Percentiles rank a stretch among this genome's conserved stretches.
These are phyloP conservation scores for Phyllotis vaccarum DNA, from an alignment of 2,797 vertebrate species.

Conservation along the genomic window DNA sequence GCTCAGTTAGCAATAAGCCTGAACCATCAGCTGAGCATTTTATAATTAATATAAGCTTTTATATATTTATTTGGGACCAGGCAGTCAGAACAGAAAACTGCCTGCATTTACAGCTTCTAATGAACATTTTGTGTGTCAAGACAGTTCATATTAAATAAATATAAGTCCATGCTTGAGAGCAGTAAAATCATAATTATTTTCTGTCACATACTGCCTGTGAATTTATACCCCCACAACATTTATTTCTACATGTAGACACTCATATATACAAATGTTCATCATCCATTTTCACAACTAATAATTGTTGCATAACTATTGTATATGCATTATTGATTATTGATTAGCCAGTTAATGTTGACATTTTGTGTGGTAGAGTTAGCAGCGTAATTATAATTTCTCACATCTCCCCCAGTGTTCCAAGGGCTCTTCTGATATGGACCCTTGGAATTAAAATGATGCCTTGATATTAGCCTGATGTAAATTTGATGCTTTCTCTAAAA, in stretches of 20 bases:
- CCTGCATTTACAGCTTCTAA: background rate
- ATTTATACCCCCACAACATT: background rate
- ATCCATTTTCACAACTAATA: background rate
- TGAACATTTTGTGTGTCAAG: background rate
- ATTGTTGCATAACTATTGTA: background rate
- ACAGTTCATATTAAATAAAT: background rate
- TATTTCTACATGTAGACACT: background rate
- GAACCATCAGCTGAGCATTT: too few species aligned
- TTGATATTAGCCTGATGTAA: background rate
- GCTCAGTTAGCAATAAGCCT: too few species aligned
- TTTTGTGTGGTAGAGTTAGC: conserved; percentile 31
- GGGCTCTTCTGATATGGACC: background rate
- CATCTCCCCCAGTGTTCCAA: background rate
- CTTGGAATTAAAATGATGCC: conserved; percentile 42
- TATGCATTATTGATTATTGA: background rate
- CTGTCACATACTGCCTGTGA: background rate
- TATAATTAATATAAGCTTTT: too few species aligned
- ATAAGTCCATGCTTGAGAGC: background rate
- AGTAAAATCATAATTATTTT: background rate
- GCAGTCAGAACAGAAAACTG: too few species aligned
- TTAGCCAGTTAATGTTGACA: background rate
- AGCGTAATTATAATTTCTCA: conserved; percentile 25
- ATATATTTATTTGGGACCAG: too few species aligned
- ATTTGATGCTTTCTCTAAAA: conserved; percentile 29
- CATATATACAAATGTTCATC: background rate